Conservation (phyloP, 2,888 invertebrate genomes). For the Pseudoips prasinana region DNA sequence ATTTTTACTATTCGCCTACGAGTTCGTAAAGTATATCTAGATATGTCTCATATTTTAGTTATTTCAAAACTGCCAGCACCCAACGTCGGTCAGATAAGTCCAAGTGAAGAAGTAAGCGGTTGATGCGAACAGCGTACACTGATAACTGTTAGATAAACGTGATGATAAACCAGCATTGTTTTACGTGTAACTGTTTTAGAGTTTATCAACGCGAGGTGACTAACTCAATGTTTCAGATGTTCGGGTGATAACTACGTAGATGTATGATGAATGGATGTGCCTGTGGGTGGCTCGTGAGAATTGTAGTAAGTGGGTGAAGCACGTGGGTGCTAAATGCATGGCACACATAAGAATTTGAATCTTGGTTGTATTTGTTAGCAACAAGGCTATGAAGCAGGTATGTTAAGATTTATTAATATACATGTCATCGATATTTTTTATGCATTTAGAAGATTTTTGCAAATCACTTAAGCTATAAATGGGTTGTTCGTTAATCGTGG, state of each 20-base stretch:
- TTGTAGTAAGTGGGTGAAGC: slow-evolving; percentile 7
- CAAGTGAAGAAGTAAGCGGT: slow-evolving; percentile 30
- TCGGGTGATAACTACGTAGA: slow-evolving; percentile 28
- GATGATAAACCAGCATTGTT: slow-evolving; percentile 41
- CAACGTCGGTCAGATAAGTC: slow-evolving; percentile 10
- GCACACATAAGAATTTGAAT: background rate
- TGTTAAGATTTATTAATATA: too few species aligned
- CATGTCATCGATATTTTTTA: too few species aligned
- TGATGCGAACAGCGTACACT: slow-evolving; percentile 33
- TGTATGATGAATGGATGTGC: slow-evolving; percentile 24
- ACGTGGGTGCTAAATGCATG: slow-evolving; percentile 28
- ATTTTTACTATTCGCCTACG: too few species aligned
- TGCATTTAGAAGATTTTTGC: too few species aligned
- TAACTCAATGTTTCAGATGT: slow-evolving; percentile 36
- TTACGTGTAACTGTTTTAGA: slow-evolving; percentile 42
- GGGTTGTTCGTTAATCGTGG: too few species aligned
- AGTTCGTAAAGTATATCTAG: too few species aligned
- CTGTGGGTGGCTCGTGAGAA: slow-evolving; percentile 26
- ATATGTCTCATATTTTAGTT: background rate
- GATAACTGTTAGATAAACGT: slow-evolving; percentile 37
- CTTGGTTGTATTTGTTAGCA: too few species aligned
- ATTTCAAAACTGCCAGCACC: slow-evolving; percentile 11
- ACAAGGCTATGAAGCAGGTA: too few species aligned
- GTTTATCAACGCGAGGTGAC: slow-evolving; percentile 49
- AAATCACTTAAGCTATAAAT: too few species aligned